phyloP scores from a whole-genome alignment of 2,113 vertebrate genomes.

The Phrynocephalus versicolor region DNA sequence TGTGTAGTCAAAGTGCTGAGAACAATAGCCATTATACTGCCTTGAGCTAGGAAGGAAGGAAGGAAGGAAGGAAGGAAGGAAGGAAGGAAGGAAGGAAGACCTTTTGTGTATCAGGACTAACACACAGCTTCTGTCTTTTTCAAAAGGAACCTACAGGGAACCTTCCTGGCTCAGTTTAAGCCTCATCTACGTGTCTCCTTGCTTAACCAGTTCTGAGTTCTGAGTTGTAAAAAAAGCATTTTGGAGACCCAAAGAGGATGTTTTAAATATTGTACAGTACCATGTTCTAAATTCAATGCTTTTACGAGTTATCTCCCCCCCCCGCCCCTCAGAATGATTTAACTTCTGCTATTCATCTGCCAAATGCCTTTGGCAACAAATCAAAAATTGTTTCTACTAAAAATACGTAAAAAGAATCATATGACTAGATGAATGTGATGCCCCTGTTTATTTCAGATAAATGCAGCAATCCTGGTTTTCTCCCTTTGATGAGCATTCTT shows the following conservation, averaged over 20 bases:
- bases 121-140: no score
- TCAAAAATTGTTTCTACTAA: not conserved
- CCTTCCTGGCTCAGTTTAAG: not conserved
- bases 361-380: not conserved
- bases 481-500: not conserved
- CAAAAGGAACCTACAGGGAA: no score
- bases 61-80: not conserved
- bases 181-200: not conserved
- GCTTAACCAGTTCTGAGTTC: not conserved
- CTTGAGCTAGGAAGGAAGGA: not conserved
- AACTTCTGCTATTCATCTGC: not conserved
- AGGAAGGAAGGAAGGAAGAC: no score
- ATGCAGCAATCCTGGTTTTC: not conserved
- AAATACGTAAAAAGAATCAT: not conserved
- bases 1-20: no score
- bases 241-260: not conserved
- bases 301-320: not conserved
- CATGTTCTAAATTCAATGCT: no score
- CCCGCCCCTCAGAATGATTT: not conserved
- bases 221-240: not conserved
- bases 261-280: not conserved
- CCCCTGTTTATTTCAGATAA: not conserved
- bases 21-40: no score
- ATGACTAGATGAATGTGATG: not conserved
- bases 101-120: no score